Conservation (phyloP, 2,113 vertebrate genomes). For the Promerops cafer region DNA sequence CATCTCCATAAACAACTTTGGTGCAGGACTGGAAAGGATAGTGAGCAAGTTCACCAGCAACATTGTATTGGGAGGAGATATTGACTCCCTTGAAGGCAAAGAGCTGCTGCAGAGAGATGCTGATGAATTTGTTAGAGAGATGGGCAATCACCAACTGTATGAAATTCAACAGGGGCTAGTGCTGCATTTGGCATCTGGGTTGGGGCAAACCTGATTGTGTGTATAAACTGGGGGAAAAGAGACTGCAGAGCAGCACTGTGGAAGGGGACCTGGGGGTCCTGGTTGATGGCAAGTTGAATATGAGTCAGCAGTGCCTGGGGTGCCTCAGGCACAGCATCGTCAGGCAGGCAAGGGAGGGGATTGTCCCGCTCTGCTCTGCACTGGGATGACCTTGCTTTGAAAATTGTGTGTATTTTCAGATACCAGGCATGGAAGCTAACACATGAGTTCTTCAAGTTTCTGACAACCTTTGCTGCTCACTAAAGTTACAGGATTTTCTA, state of each 20-base stretch:
- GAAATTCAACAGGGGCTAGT: background rate
- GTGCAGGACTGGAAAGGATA: background rate
- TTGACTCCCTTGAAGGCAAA: background rate
- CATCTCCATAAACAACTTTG: background rate
- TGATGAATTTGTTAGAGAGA: background rate
- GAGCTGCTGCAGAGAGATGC: background rate
- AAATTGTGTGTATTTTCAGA: background rate
- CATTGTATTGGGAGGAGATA: background rate
- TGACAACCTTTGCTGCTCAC: background rate
- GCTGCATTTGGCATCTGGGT: background rate
- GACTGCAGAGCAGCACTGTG: background rate
- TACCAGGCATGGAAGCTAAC: background rate
- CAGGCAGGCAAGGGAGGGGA: rapidly evolving
- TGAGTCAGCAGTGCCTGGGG: background rate
- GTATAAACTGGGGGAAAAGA: background rate
- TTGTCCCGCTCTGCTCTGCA: background rate
- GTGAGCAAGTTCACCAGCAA: rapidly evolving
- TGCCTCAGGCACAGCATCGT: background rate
- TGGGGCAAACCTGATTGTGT: background rate
- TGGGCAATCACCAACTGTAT: too few species aligned
- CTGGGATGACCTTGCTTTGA: background rate
- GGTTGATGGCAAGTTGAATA: background rate
- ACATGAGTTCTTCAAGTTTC: background rate
- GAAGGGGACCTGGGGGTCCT: background rate
- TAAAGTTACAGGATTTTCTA: background rate